Evolutionary conservation across 2,113 vertebrate genomes (phyloP), one percentile per base, ranked within the genome.

Genomic region (Dipodomys stephensi): DNA sequence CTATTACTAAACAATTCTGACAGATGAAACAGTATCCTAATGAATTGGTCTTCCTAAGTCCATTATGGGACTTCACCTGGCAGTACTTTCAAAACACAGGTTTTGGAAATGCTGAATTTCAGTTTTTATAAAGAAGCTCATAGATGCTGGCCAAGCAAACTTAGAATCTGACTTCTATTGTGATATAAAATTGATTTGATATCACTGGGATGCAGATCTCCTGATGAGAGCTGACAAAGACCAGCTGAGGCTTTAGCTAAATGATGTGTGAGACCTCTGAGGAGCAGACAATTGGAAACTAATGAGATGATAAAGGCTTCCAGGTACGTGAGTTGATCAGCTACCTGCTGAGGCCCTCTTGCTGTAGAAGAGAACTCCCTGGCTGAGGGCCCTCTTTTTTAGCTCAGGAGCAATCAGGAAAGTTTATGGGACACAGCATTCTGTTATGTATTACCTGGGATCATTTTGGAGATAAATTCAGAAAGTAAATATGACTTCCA

Each of bases 251-350:
- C 89, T 95, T 95, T 89, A 92, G 95, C 78, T 95, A 96, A 97
- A 97, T 96, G 95, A 95, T 96, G 91, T 97, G 94, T 95, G 96
- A 95, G 96, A 95, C 65, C 87, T 95, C 90, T 39, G 74, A 95
- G 91, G 91, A 96, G 87, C 90, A 95, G 88, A 95, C 89, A 96
- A 94, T 93, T 96, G 93, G 91, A 97, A 95, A 96, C 94, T 96
- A 97, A 96, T 96, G 89, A 96, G 96, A 96, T 96, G 96, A 96
- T 97, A 97, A 96, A 96, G 93, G 91, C 68, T 96, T 96, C 94
- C 89, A 94, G 97, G 94, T 96, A 96, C 95, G 84, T 95, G 95
- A 95, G 93, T 94, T 96, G 94, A 97, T 97, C 93, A 95, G 89
- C 91, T 95, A 69, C 93, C 84, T 94, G 93, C 93, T 96, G 95